These are phyloP conservation scores for Mycalesis mineus DNA, from an alignment of 2,888 invertebrate species.

Conservation along the genomic window DNA sequence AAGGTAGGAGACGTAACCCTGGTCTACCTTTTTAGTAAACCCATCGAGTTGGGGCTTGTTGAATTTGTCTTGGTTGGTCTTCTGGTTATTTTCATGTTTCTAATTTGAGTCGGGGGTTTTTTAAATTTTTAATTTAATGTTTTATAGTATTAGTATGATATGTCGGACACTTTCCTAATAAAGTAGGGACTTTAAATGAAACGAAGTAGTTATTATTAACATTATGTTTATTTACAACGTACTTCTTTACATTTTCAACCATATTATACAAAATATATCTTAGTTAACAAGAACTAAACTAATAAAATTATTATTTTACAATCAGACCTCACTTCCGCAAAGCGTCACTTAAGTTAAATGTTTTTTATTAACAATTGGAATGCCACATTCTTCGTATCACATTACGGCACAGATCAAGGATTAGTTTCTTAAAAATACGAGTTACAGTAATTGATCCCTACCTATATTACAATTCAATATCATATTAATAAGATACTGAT, in stretches of 20 bases:
- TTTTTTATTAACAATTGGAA: constrained; percentile 55
- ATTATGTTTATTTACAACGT: constrained; percentile 76
- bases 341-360: constrained; percentile 52
- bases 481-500: not conserved
- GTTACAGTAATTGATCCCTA: not conserved
- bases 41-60: too few relatives aligned
- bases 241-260: constrained; percentile 76
- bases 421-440: not conserved
- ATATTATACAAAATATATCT: constrained; percentile 77
- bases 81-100: too few relatives aligned
- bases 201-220: constrained; percentile 49
- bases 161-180: not conserved
- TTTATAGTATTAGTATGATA: too few relatives aligned
- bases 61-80: too few relatives aligned
- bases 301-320: constrained; percentile 68
- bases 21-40: too few relatives aligned
- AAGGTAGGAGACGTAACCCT: too few relatives aligned
- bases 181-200: not conserved
- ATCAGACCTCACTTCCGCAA: constrained; percentile 66
- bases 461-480: not conserved
- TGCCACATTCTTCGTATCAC: constrained; percentile 62
- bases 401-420: constrained; percentile 50
- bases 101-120: too few relatives aligned
- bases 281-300: constrained; percentile 69
- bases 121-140: too few relatives aligned